phyloP scores from a whole-genome alignment of 2,888 invertebrate species.

The Cryptus viduatorius region DNA sequence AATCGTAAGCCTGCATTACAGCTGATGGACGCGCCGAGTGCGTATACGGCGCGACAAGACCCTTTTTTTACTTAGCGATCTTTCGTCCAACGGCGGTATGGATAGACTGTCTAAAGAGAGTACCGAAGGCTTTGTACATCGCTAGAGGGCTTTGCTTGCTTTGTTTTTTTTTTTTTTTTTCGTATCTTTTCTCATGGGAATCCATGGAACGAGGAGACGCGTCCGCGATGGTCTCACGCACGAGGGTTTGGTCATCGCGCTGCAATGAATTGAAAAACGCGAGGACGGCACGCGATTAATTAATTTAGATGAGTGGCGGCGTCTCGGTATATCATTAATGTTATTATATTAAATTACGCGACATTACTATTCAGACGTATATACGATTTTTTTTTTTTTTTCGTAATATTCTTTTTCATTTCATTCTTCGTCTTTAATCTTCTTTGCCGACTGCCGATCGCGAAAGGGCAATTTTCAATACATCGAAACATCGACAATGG shows the following conservation, averaged over 20 bases:
- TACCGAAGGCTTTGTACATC: not conserved
- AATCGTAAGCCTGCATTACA: conserved; percentile 33
- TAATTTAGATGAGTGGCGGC: conserved; percentile 44
- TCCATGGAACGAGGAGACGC: conserved; percentile 7
- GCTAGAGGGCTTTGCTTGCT: not conserved
- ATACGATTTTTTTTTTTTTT: not conserved
- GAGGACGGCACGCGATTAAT: conserved; percentile 61
- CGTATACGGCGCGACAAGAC: not conserved
- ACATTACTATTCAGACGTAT: not conserved
- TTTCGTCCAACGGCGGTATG: conserved; percentile 24
- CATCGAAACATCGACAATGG: not conserved
- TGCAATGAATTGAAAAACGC: conserved; percentile 41
- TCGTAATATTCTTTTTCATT: no score
- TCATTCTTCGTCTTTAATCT: no score
- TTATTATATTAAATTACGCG: not conserved
- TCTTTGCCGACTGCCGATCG: no score
- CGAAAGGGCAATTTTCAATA: no score
- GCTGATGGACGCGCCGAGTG: not conserved
- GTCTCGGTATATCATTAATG: not conserved
- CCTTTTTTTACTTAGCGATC: conserved; percentile 19
- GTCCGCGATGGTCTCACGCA: conserved; percentile 16
- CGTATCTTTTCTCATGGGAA: conserved; percentile 33
- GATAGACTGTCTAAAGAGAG: conserved; percentile 34
- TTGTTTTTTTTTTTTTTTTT: conserved; percentile 35
- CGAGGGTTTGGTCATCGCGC: conserved; percentile 46